Evolutionary conservation across 2,797 vertebrate species (phyloP).

Genomic region (Gorsachius magnificus): DNA sequence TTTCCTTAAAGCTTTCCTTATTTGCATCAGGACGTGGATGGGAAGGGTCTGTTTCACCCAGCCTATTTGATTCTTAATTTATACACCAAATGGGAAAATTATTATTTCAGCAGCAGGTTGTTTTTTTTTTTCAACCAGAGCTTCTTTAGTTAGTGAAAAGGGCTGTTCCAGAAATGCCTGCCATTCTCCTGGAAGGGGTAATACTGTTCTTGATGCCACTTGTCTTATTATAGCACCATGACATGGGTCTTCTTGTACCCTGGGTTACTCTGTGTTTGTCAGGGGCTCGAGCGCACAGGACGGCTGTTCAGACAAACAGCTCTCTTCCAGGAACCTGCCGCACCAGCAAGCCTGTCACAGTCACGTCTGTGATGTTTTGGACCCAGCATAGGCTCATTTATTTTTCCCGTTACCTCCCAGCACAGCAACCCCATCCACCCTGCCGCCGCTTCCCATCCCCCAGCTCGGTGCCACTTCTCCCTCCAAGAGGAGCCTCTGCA

Average conservation of each 20-base stretch:
- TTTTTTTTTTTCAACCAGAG: not conserved
- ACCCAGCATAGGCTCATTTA: not conserved
- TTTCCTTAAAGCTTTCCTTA: not conserved
- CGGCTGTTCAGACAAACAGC: constrained; percentile 23
- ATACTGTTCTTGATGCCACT: not conserved
- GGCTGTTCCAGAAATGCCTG: not conserved
- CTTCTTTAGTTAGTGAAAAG: not conserved
- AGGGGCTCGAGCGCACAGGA: not conserved
- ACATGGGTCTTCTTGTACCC: not conserved
- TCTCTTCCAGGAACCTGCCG: not conserved
- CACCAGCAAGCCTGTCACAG: not conserved
- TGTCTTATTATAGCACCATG: not conserved
- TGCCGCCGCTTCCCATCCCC: fast-evolving
- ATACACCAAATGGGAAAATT: not conserved
- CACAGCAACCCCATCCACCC: not conserved
- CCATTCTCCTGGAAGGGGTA: not conserved
- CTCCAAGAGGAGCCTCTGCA: not conserved
- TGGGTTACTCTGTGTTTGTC: not conserved
- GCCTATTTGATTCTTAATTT: not conserved
- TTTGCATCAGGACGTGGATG: not conserved
- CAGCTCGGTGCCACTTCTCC: not conserved
- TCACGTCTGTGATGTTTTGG: not conserved
- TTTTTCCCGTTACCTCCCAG: not conserved
- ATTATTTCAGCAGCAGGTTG: not conserved
- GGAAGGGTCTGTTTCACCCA: not conserved